A percentile compares a stretch with the other conserved stretches of the same genome.
Conservation (phyloP, 2,113 vertebrate genomes). For the Corythornis cristatus region DNA sequence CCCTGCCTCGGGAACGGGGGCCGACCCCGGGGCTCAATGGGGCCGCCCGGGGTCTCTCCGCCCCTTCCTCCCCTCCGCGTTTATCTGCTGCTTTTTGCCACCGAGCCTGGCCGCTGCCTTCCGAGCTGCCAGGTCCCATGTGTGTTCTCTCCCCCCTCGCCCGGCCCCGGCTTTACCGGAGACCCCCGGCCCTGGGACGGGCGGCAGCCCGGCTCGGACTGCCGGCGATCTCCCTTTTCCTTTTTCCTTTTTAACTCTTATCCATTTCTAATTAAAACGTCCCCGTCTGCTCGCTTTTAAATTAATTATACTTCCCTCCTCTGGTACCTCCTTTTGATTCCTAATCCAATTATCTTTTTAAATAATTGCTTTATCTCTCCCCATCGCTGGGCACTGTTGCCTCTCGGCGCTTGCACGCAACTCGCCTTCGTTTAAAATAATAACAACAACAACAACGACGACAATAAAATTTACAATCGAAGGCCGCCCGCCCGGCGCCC, state of each 20-base stretch:
- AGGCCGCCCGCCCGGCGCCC: neutral
- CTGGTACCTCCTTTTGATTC: constrained; percentile 64
- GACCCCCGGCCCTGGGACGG: neutral
- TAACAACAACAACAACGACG: neutral
- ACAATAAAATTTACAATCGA: neutral
- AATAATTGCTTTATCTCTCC: constrained; percentile 70
- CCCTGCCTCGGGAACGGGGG: neutral
- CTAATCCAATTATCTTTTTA: constrained; percentile 74
- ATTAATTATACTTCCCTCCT: constrained; percentile 64
- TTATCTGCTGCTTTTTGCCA: neutral
- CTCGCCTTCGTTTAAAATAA: neutral
- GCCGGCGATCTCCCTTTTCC: neutral
- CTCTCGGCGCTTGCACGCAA: neutral
- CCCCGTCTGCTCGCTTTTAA: constrained; percentile 55
- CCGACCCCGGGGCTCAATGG: neutral
- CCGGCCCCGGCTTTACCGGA: neutral
- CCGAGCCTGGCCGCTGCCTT: neutral
- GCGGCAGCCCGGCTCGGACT: neutral
- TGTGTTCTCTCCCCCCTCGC: neutral
- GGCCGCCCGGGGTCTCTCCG: neutral
- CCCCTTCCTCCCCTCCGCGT: neutral
- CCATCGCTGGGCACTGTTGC: constrained; percentile 37
- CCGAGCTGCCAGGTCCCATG: neutral
- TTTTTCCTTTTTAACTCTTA: constrained; percentile 22
- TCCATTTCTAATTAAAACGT: constrained; percentile 67